Percentiles rank a stretch among this genome's conserved stretches.
Conservation (phyloP, 2,797 vertebrate genomes). For the Cryptoprocta ferox region DNA sequence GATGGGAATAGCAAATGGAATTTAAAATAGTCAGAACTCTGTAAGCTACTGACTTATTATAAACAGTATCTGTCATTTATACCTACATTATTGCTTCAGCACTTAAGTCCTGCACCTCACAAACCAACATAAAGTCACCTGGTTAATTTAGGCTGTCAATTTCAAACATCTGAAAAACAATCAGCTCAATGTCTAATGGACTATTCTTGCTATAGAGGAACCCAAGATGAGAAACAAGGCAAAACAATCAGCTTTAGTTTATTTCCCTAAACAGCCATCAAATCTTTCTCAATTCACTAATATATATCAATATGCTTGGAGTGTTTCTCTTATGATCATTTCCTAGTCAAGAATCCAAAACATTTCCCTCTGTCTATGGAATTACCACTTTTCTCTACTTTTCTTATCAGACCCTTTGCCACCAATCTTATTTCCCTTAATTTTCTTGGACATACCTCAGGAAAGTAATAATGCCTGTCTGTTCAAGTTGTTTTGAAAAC, state of each 20-base stretch:
- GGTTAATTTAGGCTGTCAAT: not conserved
- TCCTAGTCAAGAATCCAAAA: not conserved
- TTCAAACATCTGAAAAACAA: conserved; percentile 37
- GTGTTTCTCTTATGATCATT: not conserved
- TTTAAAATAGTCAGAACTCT: not conserved
- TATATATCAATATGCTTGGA: not conserved
- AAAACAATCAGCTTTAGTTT: not conserved
- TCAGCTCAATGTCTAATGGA: not conserved
- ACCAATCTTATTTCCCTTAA: not conserved
- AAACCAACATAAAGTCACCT: not conserved
- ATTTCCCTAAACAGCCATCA: not conserved
- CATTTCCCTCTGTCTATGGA: not conserved
- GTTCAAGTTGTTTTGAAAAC: not conserved
- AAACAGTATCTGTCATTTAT: not conserved
- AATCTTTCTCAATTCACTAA: not conserved
- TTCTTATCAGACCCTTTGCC: not conserved
- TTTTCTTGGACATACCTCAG: not conserved
- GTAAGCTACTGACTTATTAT: not conserved
- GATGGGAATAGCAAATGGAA: not conserved
- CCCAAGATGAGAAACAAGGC: not conserved
- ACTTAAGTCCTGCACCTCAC: not conserved
- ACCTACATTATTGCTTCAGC: not conserved
- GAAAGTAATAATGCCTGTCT: not conserved
- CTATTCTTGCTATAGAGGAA: not conserved
- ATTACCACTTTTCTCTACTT: not conserved